A percentile compares a stretch with the other conserved stretches of the same genome.
phyloP scores from a whole-genome alignment of 2,888 invertebrate species.

The Steinernema carpocapsae region DNA sequence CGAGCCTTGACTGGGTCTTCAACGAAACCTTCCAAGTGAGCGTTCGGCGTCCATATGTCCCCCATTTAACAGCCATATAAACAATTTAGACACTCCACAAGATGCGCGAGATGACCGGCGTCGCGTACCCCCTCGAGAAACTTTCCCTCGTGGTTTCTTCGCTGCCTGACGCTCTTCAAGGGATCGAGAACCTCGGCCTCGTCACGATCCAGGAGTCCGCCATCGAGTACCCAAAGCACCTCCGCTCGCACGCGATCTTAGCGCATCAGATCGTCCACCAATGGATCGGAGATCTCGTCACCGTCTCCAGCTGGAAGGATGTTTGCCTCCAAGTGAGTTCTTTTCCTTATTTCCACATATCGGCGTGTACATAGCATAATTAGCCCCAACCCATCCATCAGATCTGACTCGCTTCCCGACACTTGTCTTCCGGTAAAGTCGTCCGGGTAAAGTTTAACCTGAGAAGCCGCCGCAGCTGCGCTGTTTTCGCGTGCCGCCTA shows the following conservation, averaged over 20 bases:
- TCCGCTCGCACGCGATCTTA: constrained; percentile 3
- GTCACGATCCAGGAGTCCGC: constrained; percentile 22
- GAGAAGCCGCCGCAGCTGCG: constrained; percentile 14
- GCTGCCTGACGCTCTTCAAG: constrained; percentile 2
- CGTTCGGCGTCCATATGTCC: not conserved
- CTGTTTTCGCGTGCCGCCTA: constrained; percentile 2
- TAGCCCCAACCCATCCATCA: no score
- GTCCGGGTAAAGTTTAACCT: not conserved
- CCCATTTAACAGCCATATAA: not conserved
- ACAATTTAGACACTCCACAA: constrained; percentile 12
- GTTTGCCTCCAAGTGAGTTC: constrained; percentile 37
- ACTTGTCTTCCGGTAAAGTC: no score
- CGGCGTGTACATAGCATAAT: no score
- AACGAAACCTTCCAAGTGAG: constrained; percentile 18
- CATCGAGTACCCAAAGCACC: constrained; percentile 11
- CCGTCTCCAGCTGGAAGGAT: constrained; percentile 34
- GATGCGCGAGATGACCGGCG: constrained; percentile 26
- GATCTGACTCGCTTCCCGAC: not conserved
- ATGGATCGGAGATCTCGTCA: constrained; percentile 38
- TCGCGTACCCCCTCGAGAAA: constrained; percentile 19
- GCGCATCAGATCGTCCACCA: constrained; percentile 36
- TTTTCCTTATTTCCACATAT: no score
- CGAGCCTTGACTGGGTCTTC: constrained; percentile 10
- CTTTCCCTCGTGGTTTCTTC: not conserved
- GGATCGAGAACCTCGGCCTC: constrained; percentile 7